phyloP scores from a whole-genome alignment of 2,797 vertebrate genomes.

The Sphenopsis melanotis region DNA sequence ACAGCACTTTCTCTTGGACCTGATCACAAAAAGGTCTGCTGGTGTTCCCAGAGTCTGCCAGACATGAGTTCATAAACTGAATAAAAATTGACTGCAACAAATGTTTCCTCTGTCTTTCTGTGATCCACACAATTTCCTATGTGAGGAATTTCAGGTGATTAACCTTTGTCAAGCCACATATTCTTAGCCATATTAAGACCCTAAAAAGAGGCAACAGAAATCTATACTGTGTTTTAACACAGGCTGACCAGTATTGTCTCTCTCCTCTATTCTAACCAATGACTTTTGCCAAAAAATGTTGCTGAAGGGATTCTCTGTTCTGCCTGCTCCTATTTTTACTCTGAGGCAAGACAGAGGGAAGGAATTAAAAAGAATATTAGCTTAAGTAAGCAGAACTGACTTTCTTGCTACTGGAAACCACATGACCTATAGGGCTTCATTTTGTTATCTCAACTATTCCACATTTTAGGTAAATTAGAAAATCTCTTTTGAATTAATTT shows the following conservation, averaged over 20 bases:
- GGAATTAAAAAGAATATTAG: constrained; percentile 30
- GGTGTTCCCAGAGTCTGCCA: not conserved
- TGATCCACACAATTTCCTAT: not conserved
- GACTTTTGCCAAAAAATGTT: not conserved
- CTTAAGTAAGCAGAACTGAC: constrained; percentile 54
- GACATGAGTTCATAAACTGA: not conserved
- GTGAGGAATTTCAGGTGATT: not conserved
- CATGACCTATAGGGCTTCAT: constrained; percentile 28
- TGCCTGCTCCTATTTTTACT: constrained; percentile 12
- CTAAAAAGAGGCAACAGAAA: not conserved
- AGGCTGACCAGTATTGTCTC: not conserved
- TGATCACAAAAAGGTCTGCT: not conserved
- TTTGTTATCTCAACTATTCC: constrained; percentile 57
- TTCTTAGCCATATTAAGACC: not conserved
- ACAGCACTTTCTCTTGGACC: not conserved
- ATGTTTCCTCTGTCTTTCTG: not conserved
- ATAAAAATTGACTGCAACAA: not conserved
- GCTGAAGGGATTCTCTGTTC: not conserved
- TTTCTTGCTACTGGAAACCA: constrained; percentile 29
- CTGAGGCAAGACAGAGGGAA: not conserved
- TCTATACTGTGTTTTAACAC: not conserved
- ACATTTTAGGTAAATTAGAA: constrained; percentile 59
- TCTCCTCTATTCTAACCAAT: not conserved
- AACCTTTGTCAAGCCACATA: not conserved
- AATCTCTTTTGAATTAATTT: constrained; percentile 54